A percentile compares a stretch with the other conserved stretches of the same genome.
Conservation (phyloP, 2,797 vertebrate species). For the Otolemur crassicaudatus region DNA sequence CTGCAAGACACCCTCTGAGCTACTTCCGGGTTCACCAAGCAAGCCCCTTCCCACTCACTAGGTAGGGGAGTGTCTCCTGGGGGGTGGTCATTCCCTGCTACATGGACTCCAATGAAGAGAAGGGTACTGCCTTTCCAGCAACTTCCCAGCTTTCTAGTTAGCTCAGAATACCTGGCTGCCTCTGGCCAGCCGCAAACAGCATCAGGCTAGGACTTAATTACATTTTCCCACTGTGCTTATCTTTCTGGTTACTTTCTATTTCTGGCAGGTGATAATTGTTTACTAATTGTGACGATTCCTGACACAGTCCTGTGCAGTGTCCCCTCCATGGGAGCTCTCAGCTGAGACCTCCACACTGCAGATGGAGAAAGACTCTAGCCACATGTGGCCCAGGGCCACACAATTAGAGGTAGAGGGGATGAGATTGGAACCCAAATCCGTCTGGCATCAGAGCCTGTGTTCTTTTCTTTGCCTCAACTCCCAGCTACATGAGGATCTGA, state of each 20-base stretch:
- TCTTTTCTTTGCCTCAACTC: background rate
- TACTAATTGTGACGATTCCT: background rate
- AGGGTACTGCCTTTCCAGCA: background rate
- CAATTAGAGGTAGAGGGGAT: background rate
- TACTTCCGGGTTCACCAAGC: rapidly evolving
- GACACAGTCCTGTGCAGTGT: rapidly evolving
- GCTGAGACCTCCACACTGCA: background rate
- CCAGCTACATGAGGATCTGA: background rate
- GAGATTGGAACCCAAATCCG: background rate
- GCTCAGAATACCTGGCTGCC: background rate
- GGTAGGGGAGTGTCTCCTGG: rapidly evolving
- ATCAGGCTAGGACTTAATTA: background rate
- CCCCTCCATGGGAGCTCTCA: background rate
- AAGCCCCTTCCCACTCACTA: background rate
- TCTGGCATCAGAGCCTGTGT: background rate
- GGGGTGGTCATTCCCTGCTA: background rate
- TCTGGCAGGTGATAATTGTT: background rate
- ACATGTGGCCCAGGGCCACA: background rate
- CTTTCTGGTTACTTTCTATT: background rate
- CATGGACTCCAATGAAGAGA: background rate
- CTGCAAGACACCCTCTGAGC: background rate
- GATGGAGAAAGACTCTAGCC: background rate
- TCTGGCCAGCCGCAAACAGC: background rate
- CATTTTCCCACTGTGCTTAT: background rate
- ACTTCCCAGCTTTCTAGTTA: background rate